These are phyloP conservation scores for Bucco capensis DNA, from an alignment of 2,113 vertebrate genomes.

Conservation along the genomic window DNA sequence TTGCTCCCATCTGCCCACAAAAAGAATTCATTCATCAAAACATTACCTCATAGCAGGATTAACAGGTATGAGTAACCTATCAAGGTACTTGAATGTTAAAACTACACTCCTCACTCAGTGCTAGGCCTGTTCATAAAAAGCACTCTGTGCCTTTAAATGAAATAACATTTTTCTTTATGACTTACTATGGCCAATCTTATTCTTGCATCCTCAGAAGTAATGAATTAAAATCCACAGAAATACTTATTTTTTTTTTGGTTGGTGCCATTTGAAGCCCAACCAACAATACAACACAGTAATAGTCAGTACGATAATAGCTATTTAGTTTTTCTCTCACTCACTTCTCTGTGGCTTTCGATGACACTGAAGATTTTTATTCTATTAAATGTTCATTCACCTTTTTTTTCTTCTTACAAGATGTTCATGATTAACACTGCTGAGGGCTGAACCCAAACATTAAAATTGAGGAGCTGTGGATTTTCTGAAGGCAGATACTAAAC, in stretches of 20 bases:
- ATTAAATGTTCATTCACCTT: background rate
- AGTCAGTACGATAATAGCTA: background rate
- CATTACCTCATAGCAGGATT: background rate
- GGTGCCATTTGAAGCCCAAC: background rate
- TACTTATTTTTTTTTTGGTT: background rate
- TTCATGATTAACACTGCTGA: background rate
- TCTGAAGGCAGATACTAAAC: background rate
- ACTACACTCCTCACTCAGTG: background rate
- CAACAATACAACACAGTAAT: background rate
- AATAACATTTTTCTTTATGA: background rate
- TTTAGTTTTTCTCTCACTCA: background rate
- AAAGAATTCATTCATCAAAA: constrained; percentile 34
- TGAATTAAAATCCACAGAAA: background rate
- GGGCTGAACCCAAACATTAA: background rate
- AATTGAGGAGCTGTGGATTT: background rate
- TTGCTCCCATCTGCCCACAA: constrained; percentile 14
- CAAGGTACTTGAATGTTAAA: background rate
- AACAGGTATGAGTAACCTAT: background rate
- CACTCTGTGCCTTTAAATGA: background rate
- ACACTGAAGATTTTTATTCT: background rate
- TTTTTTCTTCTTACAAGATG: background rate
- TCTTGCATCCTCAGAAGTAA: background rate
- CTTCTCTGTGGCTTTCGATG: background rate
- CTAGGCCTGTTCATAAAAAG: background rate
- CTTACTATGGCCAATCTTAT: background rate